Base-by-base conservation (phyloP, 2,113 vertebrate genomes). In the Chlorodrepanis virens region DNA sequence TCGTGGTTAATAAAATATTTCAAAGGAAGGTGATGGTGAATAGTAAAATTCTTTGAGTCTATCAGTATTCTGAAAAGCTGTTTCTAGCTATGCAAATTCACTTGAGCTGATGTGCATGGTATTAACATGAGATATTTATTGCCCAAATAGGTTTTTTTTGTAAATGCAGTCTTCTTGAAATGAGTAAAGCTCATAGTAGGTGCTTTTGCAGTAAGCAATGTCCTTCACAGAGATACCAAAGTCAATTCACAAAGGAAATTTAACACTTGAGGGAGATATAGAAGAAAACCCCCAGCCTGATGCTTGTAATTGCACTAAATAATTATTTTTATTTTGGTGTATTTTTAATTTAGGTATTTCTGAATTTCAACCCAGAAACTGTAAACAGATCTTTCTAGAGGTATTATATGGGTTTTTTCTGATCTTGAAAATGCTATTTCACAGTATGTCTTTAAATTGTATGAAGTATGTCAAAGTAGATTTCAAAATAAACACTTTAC, bases 1-100 rank as follows among this genome's bases (percentile, higher is more conserved):
- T 80, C 60, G 68, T 39, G 65, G 91, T 94, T 94, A 92, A 94
- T 94, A 80, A 84, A 89, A 88, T 93, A 75, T 64, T 94, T 92
- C 72, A 70, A 53, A 89, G 89, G 49, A 68, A 90, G 65, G 20
- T 70, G 65, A 49, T 53, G 15, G 65, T 92, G 90, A 96, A 94
- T 84, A 69, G 72, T 10, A 64, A 64, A 90, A 33, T 78, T 92
- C 64, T 88, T 78, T 16, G 45, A 35, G 65, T 45, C 65, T 42
- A 20, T 95, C 83, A 50, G 69, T 76, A 94, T 89, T 93, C 92
- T 25, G 42, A 69, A 12, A 40, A 84, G 88, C 50, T 83, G 37
- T 68, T 78, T 44, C 85, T 37, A 49, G 71, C 79, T 67, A 61
- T 67, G 44, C 65, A 86, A 64, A 83, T 87, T 64, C 79, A 64